These are phyloP conservation scores for Acleris sparsana DNA, from an alignment of 2,888 invertebrate species.

Conservation along the genomic window DNA sequence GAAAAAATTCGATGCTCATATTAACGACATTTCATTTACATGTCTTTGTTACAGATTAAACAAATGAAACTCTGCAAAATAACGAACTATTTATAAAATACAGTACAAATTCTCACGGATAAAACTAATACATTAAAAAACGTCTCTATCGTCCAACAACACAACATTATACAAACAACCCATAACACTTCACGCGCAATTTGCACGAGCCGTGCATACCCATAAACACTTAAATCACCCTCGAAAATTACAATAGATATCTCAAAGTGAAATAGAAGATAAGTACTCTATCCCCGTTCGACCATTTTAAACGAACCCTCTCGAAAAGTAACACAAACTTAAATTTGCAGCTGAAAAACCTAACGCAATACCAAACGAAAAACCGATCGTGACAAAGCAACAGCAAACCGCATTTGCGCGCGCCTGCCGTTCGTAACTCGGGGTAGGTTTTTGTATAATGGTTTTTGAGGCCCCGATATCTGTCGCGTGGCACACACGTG, in stretches of 20 bases:
- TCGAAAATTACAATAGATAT: constrained; percentile 54
- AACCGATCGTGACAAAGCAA: not conserved
- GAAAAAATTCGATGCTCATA: too few species aligned
- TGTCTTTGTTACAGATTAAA: too few species aligned
- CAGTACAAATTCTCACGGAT: not conserved
- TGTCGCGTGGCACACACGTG: constrained; percentile 68
- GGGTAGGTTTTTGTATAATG: constrained; percentile 17
- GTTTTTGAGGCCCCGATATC: constrained; percentile 34
- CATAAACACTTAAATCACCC: constrained; percentile 58
- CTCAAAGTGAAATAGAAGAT: constrained; percentile 60
- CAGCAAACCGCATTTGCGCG: constrained; percentile 1
- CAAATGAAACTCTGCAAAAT: too few species aligned
- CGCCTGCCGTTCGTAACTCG: not conserved
- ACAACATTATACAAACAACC: not conserved
- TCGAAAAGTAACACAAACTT: constrained; percentile 9
- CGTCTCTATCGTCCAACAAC: not conserved
- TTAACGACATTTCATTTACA: too few species aligned
- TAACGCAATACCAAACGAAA: not conserved
- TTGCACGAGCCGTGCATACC: constrained; percentile 46
- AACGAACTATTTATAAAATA: too few species aligned
- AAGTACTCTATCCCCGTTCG: constrained; percentile 52
- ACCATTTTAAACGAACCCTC: constrained; percentile 27
- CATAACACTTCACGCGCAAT: constrained; percentile 22
- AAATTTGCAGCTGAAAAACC: constrained; percentile 1
- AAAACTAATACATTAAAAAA: not conserved